Conservation (phyloP, 2,797 vertebrate genomes). For the Muraenolepis orangiensis region DNA sequence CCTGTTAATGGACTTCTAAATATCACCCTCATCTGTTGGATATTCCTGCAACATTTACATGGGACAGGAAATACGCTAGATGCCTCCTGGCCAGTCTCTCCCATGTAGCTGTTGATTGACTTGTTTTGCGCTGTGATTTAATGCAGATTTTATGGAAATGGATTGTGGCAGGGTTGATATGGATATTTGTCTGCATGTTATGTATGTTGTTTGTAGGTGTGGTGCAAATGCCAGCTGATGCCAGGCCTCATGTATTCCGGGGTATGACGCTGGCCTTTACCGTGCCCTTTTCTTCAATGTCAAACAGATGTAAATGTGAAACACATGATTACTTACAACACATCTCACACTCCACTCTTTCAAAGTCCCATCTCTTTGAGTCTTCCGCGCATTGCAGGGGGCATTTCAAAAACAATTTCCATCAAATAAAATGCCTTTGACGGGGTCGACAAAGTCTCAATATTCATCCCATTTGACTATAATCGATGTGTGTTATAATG, state of each 20-base stretch:
- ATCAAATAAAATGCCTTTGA: background rate
- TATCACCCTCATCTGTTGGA: conserved; percentile 67
- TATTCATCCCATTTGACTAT: background rate
- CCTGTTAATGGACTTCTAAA: conserved; percentile 75
- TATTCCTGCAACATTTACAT: conserved; percentile 64
- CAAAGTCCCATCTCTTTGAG: background rate
- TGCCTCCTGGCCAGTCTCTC: conserved; percentile 51
- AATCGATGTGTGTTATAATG: background rate
- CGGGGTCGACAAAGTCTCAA: background rate
- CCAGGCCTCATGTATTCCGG: background rate
- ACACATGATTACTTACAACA: conserved; percentile 13
- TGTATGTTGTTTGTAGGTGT: conserved; percentile 1
- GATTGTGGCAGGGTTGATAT: conserved; percentile 22
- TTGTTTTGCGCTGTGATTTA: conserved; percentile 40
- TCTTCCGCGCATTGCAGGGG: too few species aligned
- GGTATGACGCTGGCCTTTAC: conserved; percentile 43
- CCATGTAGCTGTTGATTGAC: conserved; percentile 46
- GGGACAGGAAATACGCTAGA: conserved; percentile 50
- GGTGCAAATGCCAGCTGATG: background rate
- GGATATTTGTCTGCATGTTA: conserved; percentile 22
- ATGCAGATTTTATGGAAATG: conserved; percentile 41
- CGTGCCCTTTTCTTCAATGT: conserved; percentile 41
- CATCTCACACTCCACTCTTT: background rate
- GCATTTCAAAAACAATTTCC: too few species aligned
- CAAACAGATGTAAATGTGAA: conserved; percentile 42